Evolutionary conservation across 2,797 vertebrate species (phyloP).

Genomic region (Rhabdomys pumilio): DNA sequence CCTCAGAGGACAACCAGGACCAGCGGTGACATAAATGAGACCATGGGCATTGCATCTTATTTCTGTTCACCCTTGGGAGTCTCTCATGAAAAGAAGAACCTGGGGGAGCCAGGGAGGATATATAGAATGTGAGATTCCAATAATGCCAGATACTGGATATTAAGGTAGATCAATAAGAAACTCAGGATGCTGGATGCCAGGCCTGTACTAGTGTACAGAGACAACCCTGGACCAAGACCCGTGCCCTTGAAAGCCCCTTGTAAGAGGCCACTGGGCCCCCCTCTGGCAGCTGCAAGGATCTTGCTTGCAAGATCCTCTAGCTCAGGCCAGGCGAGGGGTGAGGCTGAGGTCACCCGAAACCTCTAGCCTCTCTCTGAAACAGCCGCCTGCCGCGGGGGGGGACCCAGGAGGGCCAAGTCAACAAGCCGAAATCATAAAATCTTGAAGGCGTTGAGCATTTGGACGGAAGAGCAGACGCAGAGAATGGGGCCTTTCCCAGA

Average conservation of each 20-base stretch:
- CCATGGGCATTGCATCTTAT: not conserved
- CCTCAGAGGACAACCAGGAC: not conserved
- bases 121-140: conserved; percentile 15
- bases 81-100: not conserved
- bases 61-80: not conserved
- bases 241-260: not conserved
- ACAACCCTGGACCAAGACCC: not conserved
- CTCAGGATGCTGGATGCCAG: not conserved
- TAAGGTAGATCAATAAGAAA: not conserved
- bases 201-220: not conserved
- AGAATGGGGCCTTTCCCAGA: conserved; percentile 77
- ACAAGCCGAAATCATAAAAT: conserved; percentile 83
- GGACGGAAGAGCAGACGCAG: conserved; percentile 74
- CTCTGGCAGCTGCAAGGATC: not conserved
- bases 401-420: conserved; percentile 80
- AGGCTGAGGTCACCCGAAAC: conserved; percentile 75
- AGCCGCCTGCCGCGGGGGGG: conserved; percentile 69
- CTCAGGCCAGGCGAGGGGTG: conserved; percentile 52
- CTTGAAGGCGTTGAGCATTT: conserved; percentile 77
- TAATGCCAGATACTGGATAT: not conserved
- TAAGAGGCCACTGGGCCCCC: not conserved
- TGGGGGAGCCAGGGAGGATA: not conserved
- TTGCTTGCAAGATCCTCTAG: not conserved
- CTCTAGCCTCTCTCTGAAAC: conserved; percentile 59
- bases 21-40: not conserved